phyloP scores from a whole-genome alignment of 2,113 vertebrate species.

The Ochotona princeps region DNA sequence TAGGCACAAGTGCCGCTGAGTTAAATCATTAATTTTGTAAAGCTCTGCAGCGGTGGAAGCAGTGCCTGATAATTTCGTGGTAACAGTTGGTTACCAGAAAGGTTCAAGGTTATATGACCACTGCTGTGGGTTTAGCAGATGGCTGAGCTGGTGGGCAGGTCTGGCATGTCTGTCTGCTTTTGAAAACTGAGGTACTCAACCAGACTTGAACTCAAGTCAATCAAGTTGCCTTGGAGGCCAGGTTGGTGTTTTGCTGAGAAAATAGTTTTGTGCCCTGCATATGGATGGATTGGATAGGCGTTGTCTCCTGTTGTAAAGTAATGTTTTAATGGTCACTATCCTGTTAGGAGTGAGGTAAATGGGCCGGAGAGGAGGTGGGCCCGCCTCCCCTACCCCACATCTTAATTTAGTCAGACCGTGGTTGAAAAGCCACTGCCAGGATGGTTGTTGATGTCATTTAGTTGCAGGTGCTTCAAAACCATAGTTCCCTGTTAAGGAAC shows the following conservation, averaged over 20 bases:
- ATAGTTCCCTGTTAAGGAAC: background rate
- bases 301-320: background rate
- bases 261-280: background rate
- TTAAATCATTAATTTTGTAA: background rate
- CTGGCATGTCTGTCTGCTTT: background rate
- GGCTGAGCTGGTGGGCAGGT: background rate
- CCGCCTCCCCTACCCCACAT: background rate
- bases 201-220: background rate
- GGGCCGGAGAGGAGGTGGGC: background rate
- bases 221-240: background rate
- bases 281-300: background rate
- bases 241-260: background rate
- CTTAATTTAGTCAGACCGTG: background rate
- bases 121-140: background rate
- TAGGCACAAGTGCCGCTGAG: background rate
- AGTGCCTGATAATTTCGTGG: background rate
- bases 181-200: background rate
- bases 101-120: background rate
- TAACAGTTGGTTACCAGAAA: background rate
- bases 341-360: background rate
- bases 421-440: background rate
- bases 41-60: background rate
- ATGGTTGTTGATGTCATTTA: background rate
- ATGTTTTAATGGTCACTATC: background rate
- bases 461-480: conserved; percentile 10